Percentiles rank a stretch among this genome's conserved stretches.
Evolutionary conservation across 2,113 vertebrate species (phyloP).

Genomic region (Rattus norvegicus): GRCr8 NC_086020.1:45202001-45202500

Average conservation of each 20-base stretch:
- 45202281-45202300: constrained; percentile 72
- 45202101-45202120: constrained; percentile 83
- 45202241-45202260: constrained; percentile 15
- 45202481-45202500: background rate
- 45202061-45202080: background rate
- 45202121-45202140: constrained; percentile 83
- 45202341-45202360: constrained; percentile 68
- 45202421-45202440: constrained; percentile 46
- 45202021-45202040: constrained; percentile 50
- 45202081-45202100: constrained; percentile 65
- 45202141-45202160: constrained; percentile 83
- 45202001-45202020: constrained; percentile 62
- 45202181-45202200: constrained; percentile 79
- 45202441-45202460: constrained; percentile 65
- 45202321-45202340: constrained; percentile 69
- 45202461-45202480: constrained; percentile 58
- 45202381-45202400: constrained; percentile 70
- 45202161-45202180: constrained; percentile 83
- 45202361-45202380: constrained; percentile 72
- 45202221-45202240: constrained; percentile 34
- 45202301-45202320: constrained; percentile 74
- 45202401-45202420: constrained; percentile 66
- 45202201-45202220: constrained; percentile 65
- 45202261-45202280: constrained; percentile 52
- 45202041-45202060: constrained; percentile 34